phyloP scores from a whole-genome alignment of 1,140 invertebrate species.

The Ptiloglossa arizonensis region DNA sequence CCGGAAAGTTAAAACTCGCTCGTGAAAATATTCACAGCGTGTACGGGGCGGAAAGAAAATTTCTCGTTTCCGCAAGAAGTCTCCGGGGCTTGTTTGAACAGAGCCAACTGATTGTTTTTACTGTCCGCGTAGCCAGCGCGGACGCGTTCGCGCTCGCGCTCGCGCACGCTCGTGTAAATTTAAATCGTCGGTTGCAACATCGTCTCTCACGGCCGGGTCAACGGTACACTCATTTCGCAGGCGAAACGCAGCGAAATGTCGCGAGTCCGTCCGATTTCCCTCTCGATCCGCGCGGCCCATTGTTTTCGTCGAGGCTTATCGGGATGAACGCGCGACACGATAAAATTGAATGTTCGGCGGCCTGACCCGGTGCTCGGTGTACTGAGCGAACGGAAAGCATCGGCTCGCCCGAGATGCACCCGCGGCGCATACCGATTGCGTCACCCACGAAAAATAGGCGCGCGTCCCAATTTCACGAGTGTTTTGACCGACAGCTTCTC shows the following conservation, averaged over 20 bases:
- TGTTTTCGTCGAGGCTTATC: not conserved
- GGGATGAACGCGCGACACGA: constrained; percentile 6
- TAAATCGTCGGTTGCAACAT: constrained; percentile 20
- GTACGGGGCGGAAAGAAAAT: no score
- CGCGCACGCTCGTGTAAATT: constrained; percentile 12
- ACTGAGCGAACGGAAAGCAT: constrained; percentile 27
- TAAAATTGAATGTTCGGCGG: constrained; percentile 39
- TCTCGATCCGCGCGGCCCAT: not conserved
- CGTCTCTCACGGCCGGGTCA: constrained; percentile 1
- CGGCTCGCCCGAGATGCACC: constrained; percentile 22
- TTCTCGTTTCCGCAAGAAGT: not conserved
- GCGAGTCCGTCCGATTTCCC: not conserved
- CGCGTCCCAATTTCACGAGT: constrained; percentile 45
- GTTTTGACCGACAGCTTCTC: constrained; percentile 36
- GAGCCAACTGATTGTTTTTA: constrained; percentile 5
- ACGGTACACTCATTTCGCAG: not conserved
- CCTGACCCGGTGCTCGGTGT: not conserved
- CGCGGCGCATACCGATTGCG: constrained; percentile 39
- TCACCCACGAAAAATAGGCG: constrained; percentile 44
- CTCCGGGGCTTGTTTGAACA: constrained; percentile 2
- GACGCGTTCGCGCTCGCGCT: no score
- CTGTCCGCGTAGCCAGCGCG: not conserved
- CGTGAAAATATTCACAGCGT: no score
- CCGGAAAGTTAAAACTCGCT: no score
- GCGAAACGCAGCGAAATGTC: not conserved